Evolutionary conservation across 1,140 invertebrate genomes (phyloP), one percentile per base, ranked within the genome.

Genomic region (Coelopa frigida): DNA sequence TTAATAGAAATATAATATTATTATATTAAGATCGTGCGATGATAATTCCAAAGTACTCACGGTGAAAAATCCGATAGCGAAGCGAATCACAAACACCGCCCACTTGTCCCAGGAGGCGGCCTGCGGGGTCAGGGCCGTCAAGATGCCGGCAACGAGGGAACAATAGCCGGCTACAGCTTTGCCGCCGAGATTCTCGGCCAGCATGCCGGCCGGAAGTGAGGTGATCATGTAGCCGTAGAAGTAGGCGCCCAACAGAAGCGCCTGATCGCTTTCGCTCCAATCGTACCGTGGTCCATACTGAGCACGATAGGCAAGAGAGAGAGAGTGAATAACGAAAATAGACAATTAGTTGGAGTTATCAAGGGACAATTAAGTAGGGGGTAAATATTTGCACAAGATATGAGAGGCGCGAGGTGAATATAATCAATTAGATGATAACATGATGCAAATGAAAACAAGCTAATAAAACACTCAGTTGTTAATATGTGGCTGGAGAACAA

Each of bases 111-210:
- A 56, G 56, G 72, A 61, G 15, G 84, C 78, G 3, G 77, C 79
- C 32, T 73, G 71, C 1, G 83, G 86, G 50, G 75, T 82, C 23
- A 83, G 54, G 35, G 83, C 73, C 37, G 85, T 87, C 54, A 90
- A 70, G 14, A 89, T 44, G 1, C 82, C 82, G 8, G 58, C 82
- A 75, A 14, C 81, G 78, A 48, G 75, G n/a, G 58, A 66, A 43
- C 56, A 55, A 17, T 58, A 63, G 0, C 64, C 64, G 1, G 63
- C 83, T 8, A 94, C 81, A 26, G 88, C 79, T 50, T 76, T 73
- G 18, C 84, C 83, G 2, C 84, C 84, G 55, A 82, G 84, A 55
- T 77, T 73, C 54, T 89, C 84, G 3, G 87, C 84, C 22, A 88
- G 65, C 4, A 79, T 74, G 3, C 85, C 86, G 6, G 81, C 82